Percentiles rank a stretch among this genome's conserved stretches.
phyloP scores from a whole-genome alignment of 1,140 invertebrate species.

The Andrena cerasifolii region DNA sequence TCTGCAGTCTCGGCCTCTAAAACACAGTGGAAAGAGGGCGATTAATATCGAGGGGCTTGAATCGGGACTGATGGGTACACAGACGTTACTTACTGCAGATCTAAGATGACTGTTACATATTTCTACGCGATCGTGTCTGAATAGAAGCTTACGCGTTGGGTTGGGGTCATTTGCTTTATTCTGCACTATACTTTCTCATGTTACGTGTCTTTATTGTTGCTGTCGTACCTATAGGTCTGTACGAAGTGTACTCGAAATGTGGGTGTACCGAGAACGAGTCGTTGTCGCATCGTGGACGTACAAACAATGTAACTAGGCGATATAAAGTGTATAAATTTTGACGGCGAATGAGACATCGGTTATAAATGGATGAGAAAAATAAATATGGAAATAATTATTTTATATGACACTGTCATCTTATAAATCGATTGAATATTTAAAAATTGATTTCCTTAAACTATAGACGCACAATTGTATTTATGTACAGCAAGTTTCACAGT shows the following conservation, averaged over 20 bases:
- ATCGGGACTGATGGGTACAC: not conserved
- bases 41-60: conserved; percentile 43
- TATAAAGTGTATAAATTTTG: not conserved
- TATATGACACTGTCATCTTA: not conserved
- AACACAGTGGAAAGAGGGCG: conserved; percentile 55
- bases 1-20: conserved; percentile 45
- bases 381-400: not conserved
- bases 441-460: not conserved
- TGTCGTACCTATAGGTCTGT: not conserved
- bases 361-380: not conserved
- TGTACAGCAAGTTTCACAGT: not conserved
- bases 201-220: conserved; percentile 4
- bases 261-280: not conserved
- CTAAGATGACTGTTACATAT: conserved; percentile 57
- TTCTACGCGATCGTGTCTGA: conserved; percentile 19
- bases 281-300: not conserved
- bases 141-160: conserved; percentile 2
- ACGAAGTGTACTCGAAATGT: not conserved
- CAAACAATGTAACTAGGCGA: not conserved
- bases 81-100: conserved; percentile 70
- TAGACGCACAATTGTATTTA: not conserved
- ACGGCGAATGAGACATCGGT: not conserved
- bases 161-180: not conserved
- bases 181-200: not conserved
- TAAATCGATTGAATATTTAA: not conserved